A percentile compares a stretch with the other conserved stretches of the same genome.
Conservation (phyloP, 53 echinoderm and acorn worm species). For the Temnopleurus reevesii region DNA sequence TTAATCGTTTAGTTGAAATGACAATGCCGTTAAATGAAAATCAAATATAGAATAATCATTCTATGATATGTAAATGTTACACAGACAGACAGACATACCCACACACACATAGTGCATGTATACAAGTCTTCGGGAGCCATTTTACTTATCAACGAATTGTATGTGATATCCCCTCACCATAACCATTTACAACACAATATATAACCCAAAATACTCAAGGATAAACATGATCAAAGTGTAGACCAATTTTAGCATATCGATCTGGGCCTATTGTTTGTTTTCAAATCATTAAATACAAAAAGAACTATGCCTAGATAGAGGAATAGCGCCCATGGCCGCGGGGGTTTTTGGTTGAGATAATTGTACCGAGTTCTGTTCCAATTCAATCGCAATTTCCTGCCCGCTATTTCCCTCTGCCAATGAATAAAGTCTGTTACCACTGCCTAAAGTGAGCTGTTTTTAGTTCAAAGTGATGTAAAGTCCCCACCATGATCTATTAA, state of each 20-base stretch:
- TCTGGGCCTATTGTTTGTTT: slow-evolving; percentile 4
- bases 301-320: background rate
- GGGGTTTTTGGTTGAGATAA: slow-evolving; percentile 2
- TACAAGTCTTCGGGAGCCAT: too few species aligned
- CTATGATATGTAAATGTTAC: too few species aligned
- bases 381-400: slow-evolving; percentile 36
- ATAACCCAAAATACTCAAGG: background rate
- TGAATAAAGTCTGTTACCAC: background rate
- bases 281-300: background rate
- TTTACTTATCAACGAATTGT: too few species aligned
- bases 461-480: too few species aligned
- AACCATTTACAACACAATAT: too few species aligned
- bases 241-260: slow-evolving; percentile 14
- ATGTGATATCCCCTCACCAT: too few species aligned
- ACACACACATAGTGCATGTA: too few species aligned
- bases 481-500: too few species aligned
- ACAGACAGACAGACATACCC: too few species aligned
- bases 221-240: background rate
- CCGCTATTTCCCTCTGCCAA: background rate
- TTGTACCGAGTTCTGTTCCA: slow-evolving; percentile 26
- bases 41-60: too few species aligned
- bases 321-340: background rate
- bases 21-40: too few species aligned
- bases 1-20: too few species aligned
- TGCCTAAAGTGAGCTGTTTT: background rate